Evolutionary conservation across 2,113 vertebrate species (phyloP), one percentile per base, ranked within the genome.

Genomic region (Lepisosteus osseus): DNA sequence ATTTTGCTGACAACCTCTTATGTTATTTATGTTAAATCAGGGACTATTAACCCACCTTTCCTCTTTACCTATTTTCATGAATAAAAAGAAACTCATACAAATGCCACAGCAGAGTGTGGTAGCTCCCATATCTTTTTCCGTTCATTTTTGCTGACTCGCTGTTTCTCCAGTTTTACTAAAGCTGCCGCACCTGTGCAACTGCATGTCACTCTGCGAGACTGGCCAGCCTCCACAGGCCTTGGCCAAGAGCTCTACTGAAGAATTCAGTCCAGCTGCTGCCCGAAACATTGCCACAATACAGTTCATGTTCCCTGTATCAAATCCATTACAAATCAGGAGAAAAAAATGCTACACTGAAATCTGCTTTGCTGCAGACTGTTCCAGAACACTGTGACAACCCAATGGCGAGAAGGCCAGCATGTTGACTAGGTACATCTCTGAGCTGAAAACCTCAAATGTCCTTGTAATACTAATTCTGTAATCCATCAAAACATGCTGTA

Each of bases 201-300:
- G 13, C n/a, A 59, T 59, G 14, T 59, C n/a, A 13, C 57, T n/a
- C 11, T 13, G 42, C 3, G 42, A 40, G 2, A 67, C 65, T 44
- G 41, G 47, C 13, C 40, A 67, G 14, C 42, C 11, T 54, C 13
- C n/a, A 14, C 65, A 64, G 61, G 70, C 56, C 47, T 65, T 54
- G 15, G 54, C 72, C 68, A 72, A 78, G 65, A 57, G 41, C 61
- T 54, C 64, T 65, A 67, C 71, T 77, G 68, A 74, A 73, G 65
- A 63, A 57, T 70, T 70, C 54, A 68, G 63, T 55, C 72, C 71
- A 77, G 77, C 77, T 76, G 74, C 74, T 80, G 72, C 54, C 76
- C 74, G 73, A 67, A 74, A 73, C 63, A 67, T 13, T 7, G 61
- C 67, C 40, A 61, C 55, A 69, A 54, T 15, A 68, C n/a, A 65